Evolutionary conservation across 2,888 invertebrate genomes (phyloP).

Genomic region (Melitaea athalia): DNA sequence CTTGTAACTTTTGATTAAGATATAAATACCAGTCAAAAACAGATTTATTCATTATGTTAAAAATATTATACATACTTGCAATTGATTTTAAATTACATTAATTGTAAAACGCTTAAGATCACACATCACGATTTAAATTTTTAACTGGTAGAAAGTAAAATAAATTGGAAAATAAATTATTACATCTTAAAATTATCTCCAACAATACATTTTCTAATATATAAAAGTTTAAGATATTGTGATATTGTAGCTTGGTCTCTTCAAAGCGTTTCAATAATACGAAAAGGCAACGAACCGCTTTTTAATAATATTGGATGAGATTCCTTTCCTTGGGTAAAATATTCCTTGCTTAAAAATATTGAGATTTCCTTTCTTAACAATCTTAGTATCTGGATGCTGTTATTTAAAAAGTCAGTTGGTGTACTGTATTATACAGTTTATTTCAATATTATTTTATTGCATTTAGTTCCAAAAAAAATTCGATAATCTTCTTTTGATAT

Average conservation of each 20-base stretch:
- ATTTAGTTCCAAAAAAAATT: neutral
- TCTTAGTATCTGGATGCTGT: constrained; percentile 4
- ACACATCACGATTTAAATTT: too few relatives aligned
- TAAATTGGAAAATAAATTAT: too few relatives aligned
- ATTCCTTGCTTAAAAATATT: constrained; percentile 21
- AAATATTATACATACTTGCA: too few relatives aligned
- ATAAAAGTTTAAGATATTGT: neutral
- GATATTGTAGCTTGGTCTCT: constrained; percentile 8
- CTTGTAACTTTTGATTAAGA: too few relatives aligned
- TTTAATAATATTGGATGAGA: constrained; percentile 19
- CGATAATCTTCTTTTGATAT: neutral
- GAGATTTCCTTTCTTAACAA: constrained; percentile 24
- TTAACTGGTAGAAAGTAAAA: too few relatives aligned
- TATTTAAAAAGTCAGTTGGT: constrained; percentile 9
- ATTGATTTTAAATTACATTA: too few relatives aligned
- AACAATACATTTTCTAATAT: too few relatives aligned
- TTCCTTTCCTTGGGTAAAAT: constrained; percentile 17
- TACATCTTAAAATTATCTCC: too few relatives aligned
- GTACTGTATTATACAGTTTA: neutral
- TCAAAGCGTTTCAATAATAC: constrained; percentile 16
- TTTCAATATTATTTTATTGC: too few relatives aligned
- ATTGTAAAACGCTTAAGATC: too few relatives aligned
- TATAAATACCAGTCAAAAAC: too few relatives aligned
- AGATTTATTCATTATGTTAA: too few relatives aligned
- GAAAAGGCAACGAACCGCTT: constrained; percentile 17